Conservation (phyloP, 2,888 invertebrate genomes). For the Invenusta paracnida region DNA sequence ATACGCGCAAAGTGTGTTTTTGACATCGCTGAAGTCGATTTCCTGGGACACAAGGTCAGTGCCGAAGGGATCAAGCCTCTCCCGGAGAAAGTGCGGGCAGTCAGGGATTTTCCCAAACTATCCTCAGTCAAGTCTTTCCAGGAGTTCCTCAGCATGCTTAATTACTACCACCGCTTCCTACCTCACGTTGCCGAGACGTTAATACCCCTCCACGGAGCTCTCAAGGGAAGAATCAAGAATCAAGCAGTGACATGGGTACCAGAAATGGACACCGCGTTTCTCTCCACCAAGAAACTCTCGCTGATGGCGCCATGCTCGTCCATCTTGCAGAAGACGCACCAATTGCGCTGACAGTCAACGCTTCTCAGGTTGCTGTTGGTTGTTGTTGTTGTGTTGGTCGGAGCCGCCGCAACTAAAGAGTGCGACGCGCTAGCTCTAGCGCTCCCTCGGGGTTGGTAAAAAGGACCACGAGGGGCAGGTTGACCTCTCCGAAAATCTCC, state of each 20-base stretch:
- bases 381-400: too few relatives aligned
- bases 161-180: neutral
- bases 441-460: too few relatives aligned
- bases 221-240: neutral
- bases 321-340: neutral
- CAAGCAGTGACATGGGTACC: neutral
- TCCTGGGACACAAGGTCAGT: neutral
- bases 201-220: neutral
- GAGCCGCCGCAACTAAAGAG: too few relatives aligned
- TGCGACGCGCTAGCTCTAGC: too few relatives aligned
- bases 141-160: neutral
- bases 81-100: neutral
- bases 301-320: neutral
- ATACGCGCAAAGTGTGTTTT: conserved; percentile 46
- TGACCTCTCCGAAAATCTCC: too few relatives aligned
- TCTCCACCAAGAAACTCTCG: neutral
- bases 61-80: neutral
- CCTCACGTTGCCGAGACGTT: neutral
- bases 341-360: neutral
- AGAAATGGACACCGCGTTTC: neutral
- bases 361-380: neutral
- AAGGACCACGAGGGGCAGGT: too few relatives aligned
- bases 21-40: conserved; percentile 32
- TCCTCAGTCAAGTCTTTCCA: neutral
- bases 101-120: neutral